Evolutionary conservation across 2,888 invertebrate species (phyloP).

Genomic region (Drosophila macrospina): DNA sequence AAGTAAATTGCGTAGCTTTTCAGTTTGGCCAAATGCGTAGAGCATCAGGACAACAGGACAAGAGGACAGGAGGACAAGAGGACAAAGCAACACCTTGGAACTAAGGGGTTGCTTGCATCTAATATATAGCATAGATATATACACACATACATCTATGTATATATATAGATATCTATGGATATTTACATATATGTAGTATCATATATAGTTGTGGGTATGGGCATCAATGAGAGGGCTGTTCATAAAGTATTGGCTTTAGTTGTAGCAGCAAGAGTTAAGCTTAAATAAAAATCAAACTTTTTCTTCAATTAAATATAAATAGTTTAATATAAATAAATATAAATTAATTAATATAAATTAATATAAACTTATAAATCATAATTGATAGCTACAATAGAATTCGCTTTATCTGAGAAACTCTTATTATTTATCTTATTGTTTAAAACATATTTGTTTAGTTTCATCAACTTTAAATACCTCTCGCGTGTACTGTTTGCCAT

Average conservation of each 20-base stretch:
- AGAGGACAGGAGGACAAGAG: too few relatives aligned
- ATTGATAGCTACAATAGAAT: too few relatives aligned
- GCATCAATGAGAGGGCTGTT: constrained; percentile 1
- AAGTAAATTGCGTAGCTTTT: constrained; percentile 76
- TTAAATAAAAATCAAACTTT: too few relatives aligned
- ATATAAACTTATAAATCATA: too few relatives aligned
- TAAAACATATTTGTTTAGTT: not conserved
- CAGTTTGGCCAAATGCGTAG: constrained; percentile 57
- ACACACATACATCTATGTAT: not conserved
- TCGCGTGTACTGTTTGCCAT: constrained; percentile 38
- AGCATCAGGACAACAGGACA: constrained; percentile 56
- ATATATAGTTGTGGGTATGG: not conserved
- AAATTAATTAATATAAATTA: too few relatives aligned
- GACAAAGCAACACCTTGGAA: constrained; percentile 76
- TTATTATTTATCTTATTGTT: not conserved
- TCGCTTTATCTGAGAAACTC: too few relatives aligned
- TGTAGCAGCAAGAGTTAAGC: too few relatives aligned
- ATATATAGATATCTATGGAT: constrained; percentile 19
- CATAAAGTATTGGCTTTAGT: not conserved
- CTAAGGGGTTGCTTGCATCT: constrained; percentile 44
- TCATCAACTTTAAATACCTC: constrained; percentile 21
- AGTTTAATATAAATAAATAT: too few relatives aligned
- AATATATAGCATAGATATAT: constrained; percentile 19
- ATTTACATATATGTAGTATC: not conserved
- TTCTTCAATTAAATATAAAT: too few relatives aligned